These are phyloP conservation scores for Platysternon megacephalum DNA, from an alignment of 2,113 vertebrate species.

Conservation along the genomic window DNA sequence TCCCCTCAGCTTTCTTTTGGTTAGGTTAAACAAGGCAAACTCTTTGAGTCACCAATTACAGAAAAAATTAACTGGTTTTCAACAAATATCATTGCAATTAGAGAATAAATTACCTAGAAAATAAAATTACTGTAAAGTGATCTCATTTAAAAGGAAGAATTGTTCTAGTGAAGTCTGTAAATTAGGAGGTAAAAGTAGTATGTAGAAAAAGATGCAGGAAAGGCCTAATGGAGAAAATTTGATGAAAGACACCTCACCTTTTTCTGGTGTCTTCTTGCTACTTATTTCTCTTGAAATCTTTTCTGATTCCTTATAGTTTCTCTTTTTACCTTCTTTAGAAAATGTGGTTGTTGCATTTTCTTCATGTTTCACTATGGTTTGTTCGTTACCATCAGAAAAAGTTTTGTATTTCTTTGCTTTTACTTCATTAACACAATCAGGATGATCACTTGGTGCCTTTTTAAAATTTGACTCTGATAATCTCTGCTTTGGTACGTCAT, in stretches of 20 bases:
- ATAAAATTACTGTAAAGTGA: neutral
- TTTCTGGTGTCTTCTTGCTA: conserved; percentile 74
- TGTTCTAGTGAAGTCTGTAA: neutral
- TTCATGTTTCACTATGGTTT: conserved; percentile 56
- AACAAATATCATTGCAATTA: conserved; percentile 19
- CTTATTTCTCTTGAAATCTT: conserved; percentile 33
- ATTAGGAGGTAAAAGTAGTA: conserved; percentile 33
- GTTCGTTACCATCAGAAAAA: conserved; percentile 53
- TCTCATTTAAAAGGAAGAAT: neutral
- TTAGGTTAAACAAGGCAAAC: neutral
- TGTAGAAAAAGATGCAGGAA: conserved; percentile 39
- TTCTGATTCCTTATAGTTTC: conserved; percentile 43
- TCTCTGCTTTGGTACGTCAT: conserved; percentile 30
- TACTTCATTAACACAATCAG: neutral
- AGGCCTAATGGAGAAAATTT: conserved; percentile 29
- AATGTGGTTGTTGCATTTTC: conserved; percentile 5
- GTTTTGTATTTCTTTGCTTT: conserved; percentile 61
- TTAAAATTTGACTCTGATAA: neutral
- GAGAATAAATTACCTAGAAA: neutral
- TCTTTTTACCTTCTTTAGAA: conserved; percentile 12
- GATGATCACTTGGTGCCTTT: neutral
- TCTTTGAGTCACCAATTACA: neutral
- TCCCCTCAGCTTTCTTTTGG: neutral
- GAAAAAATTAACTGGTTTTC: neutral
- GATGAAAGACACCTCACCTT: conserved; percentile 78